Evolutionary conservation across 2,888 invertebrate genomes (phyloP).

Genomic region (Tenthredo notha): DNA sequence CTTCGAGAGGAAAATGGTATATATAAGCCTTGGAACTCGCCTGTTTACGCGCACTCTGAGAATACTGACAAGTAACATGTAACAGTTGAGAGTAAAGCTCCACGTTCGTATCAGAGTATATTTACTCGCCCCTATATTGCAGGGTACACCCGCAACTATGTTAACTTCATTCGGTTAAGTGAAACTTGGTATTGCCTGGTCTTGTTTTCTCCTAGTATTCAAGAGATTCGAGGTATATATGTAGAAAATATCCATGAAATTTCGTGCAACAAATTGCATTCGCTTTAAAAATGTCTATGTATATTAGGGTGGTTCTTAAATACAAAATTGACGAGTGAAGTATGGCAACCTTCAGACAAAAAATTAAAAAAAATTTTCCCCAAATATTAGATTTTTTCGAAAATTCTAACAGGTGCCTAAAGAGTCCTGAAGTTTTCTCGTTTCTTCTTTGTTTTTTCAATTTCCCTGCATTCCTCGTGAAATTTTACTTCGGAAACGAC

Average conservation of each 20-base stretch:
- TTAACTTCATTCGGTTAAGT: constrained; percentile 49
- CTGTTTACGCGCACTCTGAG: constrained; percentile 22
- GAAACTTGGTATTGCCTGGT: not conserved
- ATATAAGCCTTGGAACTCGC: not conserved
- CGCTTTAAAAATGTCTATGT: not conserved
- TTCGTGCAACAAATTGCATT: constrained; percentile 11
- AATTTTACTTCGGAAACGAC: too few species aligned
- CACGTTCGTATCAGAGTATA: constrained; percentile 20
- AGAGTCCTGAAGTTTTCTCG: too few species aligned
- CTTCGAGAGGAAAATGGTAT: not conserved
- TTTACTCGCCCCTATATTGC: constrained; percentile 39
- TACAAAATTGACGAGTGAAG: too few species aligned
- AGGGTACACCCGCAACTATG: constrained; percentile 32
- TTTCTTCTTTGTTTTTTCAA: too few species aligned
- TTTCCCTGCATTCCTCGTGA: too few species aligned
- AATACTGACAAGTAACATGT: constrained; percentile 41
- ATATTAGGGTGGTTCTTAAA: too few species aligned
- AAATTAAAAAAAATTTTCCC: too few species aligned
- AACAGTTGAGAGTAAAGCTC: constrained; percentile 30
- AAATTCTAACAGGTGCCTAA: too few species aligned
- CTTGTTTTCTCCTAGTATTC: not conserved
- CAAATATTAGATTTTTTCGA: too few species aligned
- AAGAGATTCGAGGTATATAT: constrained; percentile 17
- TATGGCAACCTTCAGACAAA: too few species aligned
- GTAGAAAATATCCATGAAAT: not conserved